Evolutionary conservation across 2,888 invertebrate species (phyloP), one percentile per base, ranked within the genome.

Genomic region (Sinopyrophorus schimmeli): DNA sequence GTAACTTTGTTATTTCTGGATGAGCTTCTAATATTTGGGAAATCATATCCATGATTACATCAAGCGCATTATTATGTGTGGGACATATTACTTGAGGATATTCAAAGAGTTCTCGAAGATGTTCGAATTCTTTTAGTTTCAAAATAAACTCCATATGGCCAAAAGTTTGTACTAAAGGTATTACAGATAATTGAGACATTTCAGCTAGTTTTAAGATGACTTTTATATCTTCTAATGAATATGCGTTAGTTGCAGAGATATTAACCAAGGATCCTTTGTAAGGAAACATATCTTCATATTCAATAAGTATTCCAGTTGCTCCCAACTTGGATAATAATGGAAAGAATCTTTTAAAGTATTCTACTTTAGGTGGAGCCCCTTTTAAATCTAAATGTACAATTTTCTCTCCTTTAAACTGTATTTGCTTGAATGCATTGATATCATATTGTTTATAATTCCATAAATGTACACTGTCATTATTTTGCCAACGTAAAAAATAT

Each of bases 231-330:
- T 66, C 65, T 41, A 68, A 68, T 32, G 77, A 73, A 65, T 91
- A 92, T 40, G 82, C 79, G 67, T 86, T 83, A 1, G 69, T 71
- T 3, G 86, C 82, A 26, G 82, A 77, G 24, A 88, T 72, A 56
- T 80, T 80, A 16, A 68, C 69, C 10, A 67, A 50, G 4, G 66
- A 68, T 0, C 80, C 85, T 18, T 76, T 70, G 67, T 84, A 92
- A 0, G 92, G 91, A 71, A 92, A 92, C 86, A 87, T 90, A 62
- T 92, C 92, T 69, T 92, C 92, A 67, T 92, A 92, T 66, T 92
- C 92, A 20, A 92, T 76, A 3, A 92, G 73, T 7, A 92, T 66
- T 1, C 88, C 90, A 14, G 86, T 91, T 0, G 84, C 89, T n/a
- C 89, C 86, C 24, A 84, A 66, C 14, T 74, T 73, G 34, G 75